Base-by-base conservation (phyloP, 2,797 vertebrate species). In the Ambastaia sidthimunki region DNA sequence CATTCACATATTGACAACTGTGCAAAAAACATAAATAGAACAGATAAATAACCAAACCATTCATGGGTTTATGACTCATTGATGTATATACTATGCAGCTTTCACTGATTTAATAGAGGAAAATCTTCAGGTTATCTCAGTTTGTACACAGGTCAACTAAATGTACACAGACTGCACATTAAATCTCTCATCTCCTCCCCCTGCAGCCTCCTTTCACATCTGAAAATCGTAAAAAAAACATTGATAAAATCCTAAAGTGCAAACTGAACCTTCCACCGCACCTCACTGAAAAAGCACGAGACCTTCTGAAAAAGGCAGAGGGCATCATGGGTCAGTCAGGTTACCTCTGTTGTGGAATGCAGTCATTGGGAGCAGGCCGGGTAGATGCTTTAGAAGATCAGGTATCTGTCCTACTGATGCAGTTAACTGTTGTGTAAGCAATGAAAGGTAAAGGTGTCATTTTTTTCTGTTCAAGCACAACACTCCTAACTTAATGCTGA, bases 241-340 rank as follows among this genome's bases (percentile, higher is more conserved):
- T 97, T 84, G 96, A 98, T 90, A 98, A 97, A 94, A 98, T 98
- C 87, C 92, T 98, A 80, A 98, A 97, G 90, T 97, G 96, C 93
- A 98, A 98, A 93, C 95, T 98, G 88, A 98, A 96, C 90, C 94
- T 98, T 92, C 96, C 96, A 91, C 96, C 97, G 92, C 98, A 98
- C 96, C 96, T 98, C 95, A 98, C 96, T 83, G 95, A 96, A 93
- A 96, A 98, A 95, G 97, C 96, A 92, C 95, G 96, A 92, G 96
- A 98, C 92, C 95, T 98, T 88, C 94, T 98, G 87, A 98, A 98
- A 94, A 97, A 97, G 96, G 96, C 96, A 91, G 65, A 85, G 28
- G 18, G 54, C 34, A 63, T 63, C 7, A 18, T 34, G 3, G n/a
- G 3, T 50, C n/a, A 70, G 18, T 44, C 21, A 3, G 4, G 23